Conservation (phyloP, 2,113 vertebrate species). For the Clarias magur region DNA sequence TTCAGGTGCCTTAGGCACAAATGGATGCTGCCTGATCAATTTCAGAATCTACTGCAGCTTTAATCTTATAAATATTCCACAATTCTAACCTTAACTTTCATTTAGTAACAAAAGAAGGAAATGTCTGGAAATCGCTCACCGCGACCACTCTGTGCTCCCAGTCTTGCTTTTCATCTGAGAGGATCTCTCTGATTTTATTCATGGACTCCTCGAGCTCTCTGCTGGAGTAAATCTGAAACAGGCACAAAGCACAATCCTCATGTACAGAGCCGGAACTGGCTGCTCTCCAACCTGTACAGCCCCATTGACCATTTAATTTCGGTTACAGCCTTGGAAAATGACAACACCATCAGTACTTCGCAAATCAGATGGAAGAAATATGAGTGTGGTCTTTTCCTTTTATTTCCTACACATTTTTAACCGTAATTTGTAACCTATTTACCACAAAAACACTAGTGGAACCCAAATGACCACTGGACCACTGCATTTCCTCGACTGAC, state of each 20-base stretch:
- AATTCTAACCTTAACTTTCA: conserved; percentile 4
- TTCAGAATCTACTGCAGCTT: not conserved
- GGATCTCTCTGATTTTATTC: conserved; percentile 90
- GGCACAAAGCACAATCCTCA: not conserved
- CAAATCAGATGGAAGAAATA: not conserved
- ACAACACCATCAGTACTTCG: not conserved
- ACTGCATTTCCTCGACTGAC: too few relatives aligned
- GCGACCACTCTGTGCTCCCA: conserved; percentile 93
- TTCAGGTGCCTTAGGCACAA: conserved; percentile 3
- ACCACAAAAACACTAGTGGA: not conserved
- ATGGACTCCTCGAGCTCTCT: conserved; percentile 94
- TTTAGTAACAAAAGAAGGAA: not conserved
- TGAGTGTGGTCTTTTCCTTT: not conserved
- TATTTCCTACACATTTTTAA: not conserved
- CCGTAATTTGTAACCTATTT: not conserved
- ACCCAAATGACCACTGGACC: too few relatives aligned
- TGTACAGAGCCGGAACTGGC: not conserved
- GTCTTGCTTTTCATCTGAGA: conserved; percentile 93
- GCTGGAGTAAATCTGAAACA: conserved; percentile 87
- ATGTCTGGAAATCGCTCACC: conserved; percentile 65
- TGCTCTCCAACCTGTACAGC: not conserved
- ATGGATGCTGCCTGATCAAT: not conserved
- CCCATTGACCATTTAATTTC: not conserved
- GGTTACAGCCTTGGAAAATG: not conserved
- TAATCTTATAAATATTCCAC: conserved; percentile 11